Conservation (phyloP, 2,797 vertebrate species). For the Meriones psammophilus region DNA sequence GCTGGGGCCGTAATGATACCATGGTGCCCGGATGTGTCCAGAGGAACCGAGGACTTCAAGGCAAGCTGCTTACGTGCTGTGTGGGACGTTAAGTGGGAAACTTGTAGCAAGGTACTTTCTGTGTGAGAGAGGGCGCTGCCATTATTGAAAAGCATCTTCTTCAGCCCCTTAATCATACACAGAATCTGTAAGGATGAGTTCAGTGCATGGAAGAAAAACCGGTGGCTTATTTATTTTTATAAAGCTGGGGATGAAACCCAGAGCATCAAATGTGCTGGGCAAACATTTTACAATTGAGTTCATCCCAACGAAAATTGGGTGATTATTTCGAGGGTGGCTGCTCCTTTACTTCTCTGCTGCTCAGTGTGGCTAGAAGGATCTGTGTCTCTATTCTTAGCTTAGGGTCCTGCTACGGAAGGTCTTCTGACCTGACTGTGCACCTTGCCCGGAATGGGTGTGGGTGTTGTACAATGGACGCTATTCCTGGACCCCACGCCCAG, state of each 20-base stretch:
- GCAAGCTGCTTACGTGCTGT: background rate
- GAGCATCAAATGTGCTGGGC: background rate
- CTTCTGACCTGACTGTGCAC: background rate
- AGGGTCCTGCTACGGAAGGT: background rate
- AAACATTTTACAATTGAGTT: background rate
- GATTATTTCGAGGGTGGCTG: background rate
- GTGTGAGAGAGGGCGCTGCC: background rate
- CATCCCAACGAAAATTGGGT: background rate
- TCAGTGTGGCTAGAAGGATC: background rate
- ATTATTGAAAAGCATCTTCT: background rate
- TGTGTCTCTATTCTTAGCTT: constrained; percentile 54
- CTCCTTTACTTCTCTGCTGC: background rate
- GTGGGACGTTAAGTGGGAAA: background rate
- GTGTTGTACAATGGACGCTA: background rate
- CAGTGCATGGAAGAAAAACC: background rate
- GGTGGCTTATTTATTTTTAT: background rate
- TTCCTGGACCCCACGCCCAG: background rate
- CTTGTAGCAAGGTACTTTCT: background rate
- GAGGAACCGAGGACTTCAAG: background rate
- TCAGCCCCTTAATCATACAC: background rate
- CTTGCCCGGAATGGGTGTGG: background rate
- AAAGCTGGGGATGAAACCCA: background rate
- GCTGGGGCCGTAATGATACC: background rate
- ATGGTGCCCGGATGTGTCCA: background rate
- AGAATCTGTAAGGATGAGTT: background rate